Evolutionary conservation across 2,797 vertebrate genomes (phyloP), one percentile per base, ranked within the genome.

Genomic region (Channa striata): DNA sequence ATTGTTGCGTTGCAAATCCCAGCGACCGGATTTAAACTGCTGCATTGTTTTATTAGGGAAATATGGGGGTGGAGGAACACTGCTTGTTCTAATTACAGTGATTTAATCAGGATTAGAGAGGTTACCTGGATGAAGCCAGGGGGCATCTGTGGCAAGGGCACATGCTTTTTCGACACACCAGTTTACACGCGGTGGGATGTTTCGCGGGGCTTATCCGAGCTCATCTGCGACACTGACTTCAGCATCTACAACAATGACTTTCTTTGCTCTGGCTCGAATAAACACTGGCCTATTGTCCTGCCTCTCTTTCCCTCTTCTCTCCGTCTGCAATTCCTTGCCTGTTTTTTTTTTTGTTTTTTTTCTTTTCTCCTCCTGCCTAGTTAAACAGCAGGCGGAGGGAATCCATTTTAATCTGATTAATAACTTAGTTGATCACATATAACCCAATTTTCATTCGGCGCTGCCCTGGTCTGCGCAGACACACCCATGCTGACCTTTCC

Each of bases 321-420:
- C 75, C 43, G 46, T 82, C 84, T 81, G 75, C 72, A 70, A 47
- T 60, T 63, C 72, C 68, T 49, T 53, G 59, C 52, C 14, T 52
- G 21, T 59, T 59, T 51, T 12, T n/a, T 21, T 8, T 21, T 37
- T 37, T 37, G 36, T 81, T 70, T 51, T 53, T 56, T 44, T 14
- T 54, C 23, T 59, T 58, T 48, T 10, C 17, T 20, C 52, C 77
- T 47, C 77, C 74, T 90, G 94, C 94, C 95, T 96, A 93, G 96
- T 96, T 97, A 93, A 94, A 94, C 93, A 93, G 91, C 92, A 92
- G 93, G 92, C 92, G 84, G 87, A 92, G 93, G 90, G 96, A 96
- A 97, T 97, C 97, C 96, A 97, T 98, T 99, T 99, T 97, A 95
- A 96, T 97, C 97, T 96, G 96, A 98, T 99, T 99, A 98, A 99